Percentiles rank a stretch among this genome's conserved stretches.
phyloP scores from a whole-genome alignment of 2,113 vertebrate species.

The Kryptolebias marmoratus region DNA sequence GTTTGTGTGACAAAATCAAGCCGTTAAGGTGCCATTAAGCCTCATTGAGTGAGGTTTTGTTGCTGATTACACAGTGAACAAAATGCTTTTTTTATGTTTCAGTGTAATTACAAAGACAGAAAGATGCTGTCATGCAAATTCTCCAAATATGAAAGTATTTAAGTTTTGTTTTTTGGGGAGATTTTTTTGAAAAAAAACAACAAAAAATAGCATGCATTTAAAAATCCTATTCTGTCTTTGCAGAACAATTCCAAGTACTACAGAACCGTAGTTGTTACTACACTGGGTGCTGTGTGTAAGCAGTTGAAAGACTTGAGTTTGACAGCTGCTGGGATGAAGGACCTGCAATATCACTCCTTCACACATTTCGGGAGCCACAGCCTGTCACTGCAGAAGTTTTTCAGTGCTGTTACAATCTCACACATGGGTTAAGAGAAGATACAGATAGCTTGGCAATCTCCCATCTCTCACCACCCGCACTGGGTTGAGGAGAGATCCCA shows the following conservation, averaged over 20 bases:
- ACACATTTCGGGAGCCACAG: neutral
- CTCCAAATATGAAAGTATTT: neutral
- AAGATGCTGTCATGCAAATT: neutral
- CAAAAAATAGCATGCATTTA: too few species aligned
- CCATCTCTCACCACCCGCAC: neutral
- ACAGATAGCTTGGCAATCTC: neutral
- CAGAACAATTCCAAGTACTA: neutral
- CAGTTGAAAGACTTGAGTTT: neutral
- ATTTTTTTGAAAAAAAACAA: too few species aligned
- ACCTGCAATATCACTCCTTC: neutral
- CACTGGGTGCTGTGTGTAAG: neutral
- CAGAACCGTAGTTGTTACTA: neutral
- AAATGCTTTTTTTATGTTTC: neutral
- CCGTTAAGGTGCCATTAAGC: slow-evolving; percentile 5
- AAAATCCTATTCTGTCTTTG: too few species aligned
- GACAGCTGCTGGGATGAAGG: neutral
- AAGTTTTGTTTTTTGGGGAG: too few species aligned
- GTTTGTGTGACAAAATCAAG: neutral
- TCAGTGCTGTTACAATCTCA: neutral
- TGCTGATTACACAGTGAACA: slow-evolving; percentile 1
- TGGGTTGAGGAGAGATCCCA: neutral
- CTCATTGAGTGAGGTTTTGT: slow-evolving; percentile 7
- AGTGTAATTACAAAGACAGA: neutral
- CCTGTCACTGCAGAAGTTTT: neutral
- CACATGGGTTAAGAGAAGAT: neutral